A percentile compares a stretch with the other conserved stretches of the same genome.
These are phyloP conservation scores for Masnerella sp. DNA, from an alignment of 2,888 invertebrate genomes.

Conservation along the genomic window DNA sequence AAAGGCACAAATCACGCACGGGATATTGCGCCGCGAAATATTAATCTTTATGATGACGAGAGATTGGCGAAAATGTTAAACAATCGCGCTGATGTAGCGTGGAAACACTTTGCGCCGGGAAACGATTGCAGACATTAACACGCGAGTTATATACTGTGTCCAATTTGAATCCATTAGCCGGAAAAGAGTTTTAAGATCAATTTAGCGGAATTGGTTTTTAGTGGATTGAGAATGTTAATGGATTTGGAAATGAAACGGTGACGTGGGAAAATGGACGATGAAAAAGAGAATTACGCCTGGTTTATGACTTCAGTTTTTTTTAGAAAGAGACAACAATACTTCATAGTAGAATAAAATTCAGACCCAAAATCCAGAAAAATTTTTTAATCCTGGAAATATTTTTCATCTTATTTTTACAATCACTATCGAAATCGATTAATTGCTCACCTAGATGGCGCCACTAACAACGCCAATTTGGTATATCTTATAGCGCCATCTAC, in stretches of 20 bases:
- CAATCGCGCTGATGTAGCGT: slow-evolving; percentile 31
- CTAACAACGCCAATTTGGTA: no score
- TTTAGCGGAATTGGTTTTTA: slow-evolving; percentile 32
- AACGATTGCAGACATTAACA: slow-evolving; percentile 43
- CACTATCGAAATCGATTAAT: no score
- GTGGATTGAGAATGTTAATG: slow-evolving; percentile 24
- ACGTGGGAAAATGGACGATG: neutral
- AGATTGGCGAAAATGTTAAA: slow-evolving; percentile 55
- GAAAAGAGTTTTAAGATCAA: slow-evolving; percentile 35
- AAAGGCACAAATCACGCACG: slow-evolving; percentile 55
- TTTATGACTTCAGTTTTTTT: no score
- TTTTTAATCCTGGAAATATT: no score
- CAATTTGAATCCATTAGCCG: slow-evolving; percentile 40
- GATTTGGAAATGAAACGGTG: slow-evolving; percentile 8
- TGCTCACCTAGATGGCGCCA: no score
- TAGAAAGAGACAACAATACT: no score
- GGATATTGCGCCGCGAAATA: slow-evolving; percentile 45
- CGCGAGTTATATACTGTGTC: slow-evolving; percentile 38
- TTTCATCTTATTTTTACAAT: no score
- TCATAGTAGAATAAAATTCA: no score
- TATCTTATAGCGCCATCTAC: no score
- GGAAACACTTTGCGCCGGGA: slow-evolving; percentile 30
- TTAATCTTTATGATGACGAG: slow-evolving; percentile 57
- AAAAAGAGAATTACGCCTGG: no score
- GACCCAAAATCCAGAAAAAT: no score